These are phyloP conservation scores for Epinotia bilunana DNA, from an alignment of 2,888 invertebrate species.

Conservation along the genomic window DNA sequence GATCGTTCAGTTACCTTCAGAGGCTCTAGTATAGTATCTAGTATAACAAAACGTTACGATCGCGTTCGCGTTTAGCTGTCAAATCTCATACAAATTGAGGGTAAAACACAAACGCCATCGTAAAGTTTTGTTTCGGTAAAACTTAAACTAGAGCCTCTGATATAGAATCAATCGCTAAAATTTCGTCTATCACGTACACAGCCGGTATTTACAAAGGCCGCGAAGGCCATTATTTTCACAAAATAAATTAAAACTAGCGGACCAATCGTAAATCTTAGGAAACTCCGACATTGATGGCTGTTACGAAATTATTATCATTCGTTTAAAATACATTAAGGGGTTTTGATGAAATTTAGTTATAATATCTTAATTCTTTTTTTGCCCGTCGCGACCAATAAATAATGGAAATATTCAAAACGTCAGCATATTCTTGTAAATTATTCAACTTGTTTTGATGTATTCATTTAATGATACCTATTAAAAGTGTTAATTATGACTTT, in stretches of 20 bases:
- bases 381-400: not conserved
- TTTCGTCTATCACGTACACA: conserved; percentile 25
- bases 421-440: too few relatives aligned
- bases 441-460: too few relatives aligned
- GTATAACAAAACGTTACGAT: too few relatives aligned
- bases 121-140: too few relatives aligned
- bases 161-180: not conserved
- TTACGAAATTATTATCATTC: conserved; percentile 14
- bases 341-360: not conserved
- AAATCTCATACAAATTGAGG: too few relatives aligned
- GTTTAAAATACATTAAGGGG: conserved; percentile 7
- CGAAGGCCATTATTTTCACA: conserved; percentile 38
- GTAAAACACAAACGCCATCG: too few relatives aligned
- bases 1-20: too few relatives aligned
- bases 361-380: conserved; percentile 1
- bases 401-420: not conserved
- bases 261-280: conserved; percentile 26
- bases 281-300: conserved; percentile 23
- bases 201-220: conserved; percentile 13
- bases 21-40: too few relatives aligned
- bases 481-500: too few relatives aligned
- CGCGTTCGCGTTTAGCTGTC: too few relatives aligned
- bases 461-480: too few relatives aligned
- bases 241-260: conserved; percentile 20
- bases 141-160: too few relatives aligned